Conservation (phyloP, 2,797 vertebrate genomes). For the Tolypeutes matacus region DNA sequence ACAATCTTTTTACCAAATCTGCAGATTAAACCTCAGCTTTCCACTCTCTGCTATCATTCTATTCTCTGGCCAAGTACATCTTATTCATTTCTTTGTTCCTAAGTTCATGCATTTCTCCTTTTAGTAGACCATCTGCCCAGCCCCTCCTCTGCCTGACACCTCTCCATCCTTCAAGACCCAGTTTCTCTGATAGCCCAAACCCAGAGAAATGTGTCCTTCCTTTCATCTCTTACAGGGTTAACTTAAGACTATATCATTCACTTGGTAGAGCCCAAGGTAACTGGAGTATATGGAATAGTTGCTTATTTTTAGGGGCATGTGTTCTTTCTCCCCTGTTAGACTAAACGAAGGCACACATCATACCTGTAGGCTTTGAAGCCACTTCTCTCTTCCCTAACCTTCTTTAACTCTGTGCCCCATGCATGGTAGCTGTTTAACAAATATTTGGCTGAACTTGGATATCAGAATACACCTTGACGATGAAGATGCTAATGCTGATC, state of each 20-base stretch:
- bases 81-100: not conserved
- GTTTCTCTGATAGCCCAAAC: not conserved
- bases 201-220: not conserved
- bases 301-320: not conserved
- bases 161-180: not conserved
- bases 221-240: not conserved
- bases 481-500: not conserved
- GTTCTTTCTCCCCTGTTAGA: not conserved
- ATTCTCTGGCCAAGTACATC: too few species aligned
- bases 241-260: not conserved
- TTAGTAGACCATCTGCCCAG: not conserved
- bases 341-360: not conserved
- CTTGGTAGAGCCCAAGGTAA: not conserved
- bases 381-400: not conserved
- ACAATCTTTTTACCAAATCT: too few species aligned
- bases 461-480: not conserved
- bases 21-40: too few species aligned
- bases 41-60: too few species aligned
- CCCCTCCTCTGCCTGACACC: not conserved
- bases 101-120: not conserved
- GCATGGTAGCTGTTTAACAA: not conserved
- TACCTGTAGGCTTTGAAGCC: not conserved
- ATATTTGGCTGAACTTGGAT: not conserved
- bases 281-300: not conserved
- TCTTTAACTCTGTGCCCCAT: not conserved